Evolutionary conservation across 2,888 invertebrate genomes (phyloP), one percentile per base, ranked within the genome.

Genomic region (Emesis castigata): DNA sequence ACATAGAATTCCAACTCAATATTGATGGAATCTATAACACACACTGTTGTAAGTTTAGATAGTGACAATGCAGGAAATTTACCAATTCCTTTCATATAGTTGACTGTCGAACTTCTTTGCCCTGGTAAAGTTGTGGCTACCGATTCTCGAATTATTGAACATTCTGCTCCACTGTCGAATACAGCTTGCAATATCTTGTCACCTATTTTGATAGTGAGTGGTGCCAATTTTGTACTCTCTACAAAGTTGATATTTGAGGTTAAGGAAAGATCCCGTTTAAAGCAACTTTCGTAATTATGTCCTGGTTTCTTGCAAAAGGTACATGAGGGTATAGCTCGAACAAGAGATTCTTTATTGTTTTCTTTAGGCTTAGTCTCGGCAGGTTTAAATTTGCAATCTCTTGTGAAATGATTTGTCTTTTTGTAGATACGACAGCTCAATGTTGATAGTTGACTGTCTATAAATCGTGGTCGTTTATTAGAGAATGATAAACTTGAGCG

Each of bases 101-200:
- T 86, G 0, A 85, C 84, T 0, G 0, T 20, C 4, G 75, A 0
- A 7, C 2, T 20, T 69, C 87, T 56, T 78, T 79, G 56, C 0
- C 88, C 89, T 0, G 88, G 88, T 61, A 90, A n/a, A 39, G 73
- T 75, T 0, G 73, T 66, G 0, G 87, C 88, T 0, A 89, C 0
- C 0, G 88, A 85, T 39, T 88, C 88, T 0, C 86, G 76, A 1
- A 89, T 85, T 0, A 88, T 9, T 1, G 89, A 89, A 66, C 88
- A 87, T 34, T 89, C 89, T 0, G 88, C 87, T 0, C 88, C 89
- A 16, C 88, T 89, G 31, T 89, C 88, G 61, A 89, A 89, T 0
- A 88, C 62, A 0, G 88, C 79, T 1, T 66, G 26, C 0, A 87
- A 31, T 4, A 26, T 73, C 7, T 34, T 65, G 6, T 53, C 18